Evolutionary conservation across 2,113 vertebrate genomes (phyloP).

Genomic region (Semicossyphus pulcher): DNA sequence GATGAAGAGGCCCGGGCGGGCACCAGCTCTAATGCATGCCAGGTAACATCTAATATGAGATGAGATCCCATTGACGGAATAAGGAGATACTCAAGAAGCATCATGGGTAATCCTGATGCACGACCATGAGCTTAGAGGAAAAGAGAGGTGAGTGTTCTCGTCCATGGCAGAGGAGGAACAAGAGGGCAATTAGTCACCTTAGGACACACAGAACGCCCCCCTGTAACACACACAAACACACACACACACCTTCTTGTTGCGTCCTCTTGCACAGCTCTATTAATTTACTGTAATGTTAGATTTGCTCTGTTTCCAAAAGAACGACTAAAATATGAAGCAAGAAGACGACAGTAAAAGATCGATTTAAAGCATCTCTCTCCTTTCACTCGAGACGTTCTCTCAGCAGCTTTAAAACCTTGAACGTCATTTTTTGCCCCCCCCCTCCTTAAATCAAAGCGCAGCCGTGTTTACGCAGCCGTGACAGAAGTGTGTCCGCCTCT

Average conservation of each 20-base stretch:
- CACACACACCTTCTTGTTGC: background rate
- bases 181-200: slow-evolving; percentile 57
- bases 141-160: slow-evolving; percentile 44
- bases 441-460: slow-evolving; percentile 18
- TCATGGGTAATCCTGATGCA: slow-evolving; percentile 49
- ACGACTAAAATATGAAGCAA: background rate
- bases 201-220: slow-evolving; percentile 1
- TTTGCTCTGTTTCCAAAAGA: slow-evolving; percentile 1
- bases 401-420: slow-evolving; percentile 14
- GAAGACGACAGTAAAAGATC: background rate
- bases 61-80: slow-evolving; percentile 57
- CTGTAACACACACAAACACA: background rate
- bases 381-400: slow-evolving; percentile 38
- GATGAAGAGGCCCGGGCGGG: slow-evolving; percentile 50
- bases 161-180: slow-evolving; percentile 43
- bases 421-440: slow-evolving; percentile 10
- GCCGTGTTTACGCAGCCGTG: slow-evolving; percentile 18
- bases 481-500: slow-evolving; percentile 2
- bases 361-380: background rate
- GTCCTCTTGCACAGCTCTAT: slow-evolving; percentile 15
- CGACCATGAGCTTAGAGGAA: slow-evolving; percentile 17
- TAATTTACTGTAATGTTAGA: slow-evolving; percentile 39
- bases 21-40: slow-evolving; percentile 45
- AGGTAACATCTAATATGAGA: slow-evolving; percentile 47
- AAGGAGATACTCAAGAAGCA: slow-evolving; percentile 42